These are phyloP conservation scores for Megaptera novaeangliae DNA, from an alignment of 2,113 vertebrate species.

Conservation along the genomic window DNA sequence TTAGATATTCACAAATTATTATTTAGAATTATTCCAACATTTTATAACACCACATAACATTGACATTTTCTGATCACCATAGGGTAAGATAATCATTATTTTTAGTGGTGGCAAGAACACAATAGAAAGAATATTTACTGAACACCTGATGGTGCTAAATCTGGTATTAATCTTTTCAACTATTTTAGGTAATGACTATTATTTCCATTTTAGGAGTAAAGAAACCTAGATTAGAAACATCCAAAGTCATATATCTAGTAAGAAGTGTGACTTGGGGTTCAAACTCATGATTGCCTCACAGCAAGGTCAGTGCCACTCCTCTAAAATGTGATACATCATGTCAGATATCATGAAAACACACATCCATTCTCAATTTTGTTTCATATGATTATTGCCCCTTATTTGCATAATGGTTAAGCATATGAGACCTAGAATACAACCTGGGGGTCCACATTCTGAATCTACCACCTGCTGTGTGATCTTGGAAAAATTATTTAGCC, in stretches of 20 bases:
- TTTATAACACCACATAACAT: neutral
- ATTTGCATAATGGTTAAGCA: neutral
- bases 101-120: neutral
- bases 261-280: neutral
- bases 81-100: neutral
- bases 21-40: neutral
- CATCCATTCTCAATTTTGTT: neutral
- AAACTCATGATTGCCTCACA: neutral
- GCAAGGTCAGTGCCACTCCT: neutral
- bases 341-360: neutral
- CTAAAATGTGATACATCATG: neutral
- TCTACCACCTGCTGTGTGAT: neutral
- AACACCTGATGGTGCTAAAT: neutral
- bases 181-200: neutral
- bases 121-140: neutral
- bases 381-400: neutral
- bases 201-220: neutral
- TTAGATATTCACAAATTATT: neutral
- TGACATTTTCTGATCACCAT: neutral
- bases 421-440: neutral
- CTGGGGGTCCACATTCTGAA: neutral
- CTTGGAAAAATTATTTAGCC: neutral
- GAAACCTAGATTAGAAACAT: neutral
- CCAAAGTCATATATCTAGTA: neutral
- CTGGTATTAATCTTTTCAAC: neutral